Percentiles rank a stretch among this genome's conserved stretches.
Conservation (phyloP, 2,797 vertebrate genomes). For the Natrix natrix region DNA sequence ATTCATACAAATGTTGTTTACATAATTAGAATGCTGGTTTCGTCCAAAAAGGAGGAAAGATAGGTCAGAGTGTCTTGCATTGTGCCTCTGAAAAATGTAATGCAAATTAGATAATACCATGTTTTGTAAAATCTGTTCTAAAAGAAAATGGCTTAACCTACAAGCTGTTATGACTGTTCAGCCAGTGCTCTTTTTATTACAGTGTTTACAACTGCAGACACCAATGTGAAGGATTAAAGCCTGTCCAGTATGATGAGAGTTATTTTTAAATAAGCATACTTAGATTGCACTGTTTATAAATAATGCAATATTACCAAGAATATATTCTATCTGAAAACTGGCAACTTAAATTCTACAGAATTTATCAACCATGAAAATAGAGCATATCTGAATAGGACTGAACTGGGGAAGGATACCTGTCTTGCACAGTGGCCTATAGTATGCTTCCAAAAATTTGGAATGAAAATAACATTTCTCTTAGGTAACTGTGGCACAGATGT, state of each 20-base stretch:
- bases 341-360: not conserved
- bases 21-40: not conserved
- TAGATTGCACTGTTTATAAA: not conserved
- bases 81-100: not conserved
- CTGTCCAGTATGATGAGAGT: not conserved
- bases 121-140: not conserved
- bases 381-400: not conserved
- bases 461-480: not conserved
- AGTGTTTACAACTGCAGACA: not conserved
- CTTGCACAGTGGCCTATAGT: not conserved
- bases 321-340: not conserved
- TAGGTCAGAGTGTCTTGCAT: not conserved
- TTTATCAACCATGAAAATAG: not conserved
- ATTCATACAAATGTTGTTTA: not conserved
- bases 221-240: not conserved
- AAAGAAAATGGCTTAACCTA: not conserved
- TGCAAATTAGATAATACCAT: not conserved
- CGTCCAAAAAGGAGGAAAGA: not conserved
- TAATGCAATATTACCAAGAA: not conserved
- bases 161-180: not conserved
- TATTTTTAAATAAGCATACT: not conserved
- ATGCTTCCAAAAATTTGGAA: not conserved
- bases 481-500: not conserved
- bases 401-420: not conserved
- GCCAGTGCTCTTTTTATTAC: not conserved